Percentiles rank a stretch among this genome's conserved stretches.
Evolutionary conservation across 2,113 vertebrate species (phyloP).

Genomic region (Girardinichthys multiradiatus): DNA sequence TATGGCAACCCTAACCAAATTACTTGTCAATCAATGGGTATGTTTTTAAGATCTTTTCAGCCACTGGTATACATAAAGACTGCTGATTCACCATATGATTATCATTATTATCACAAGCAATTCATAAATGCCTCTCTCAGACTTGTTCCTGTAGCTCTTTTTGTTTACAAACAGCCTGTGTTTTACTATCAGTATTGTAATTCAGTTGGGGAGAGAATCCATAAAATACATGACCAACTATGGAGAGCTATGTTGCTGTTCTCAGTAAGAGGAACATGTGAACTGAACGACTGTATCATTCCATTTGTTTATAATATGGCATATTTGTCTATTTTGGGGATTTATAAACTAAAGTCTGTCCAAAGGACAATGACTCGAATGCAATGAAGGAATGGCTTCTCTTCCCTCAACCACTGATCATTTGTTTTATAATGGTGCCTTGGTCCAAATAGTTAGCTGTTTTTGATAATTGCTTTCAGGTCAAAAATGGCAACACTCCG

Average conservation of each 20-base stretch:
- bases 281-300: constrained; percentile 10
- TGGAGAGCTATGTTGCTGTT: constrained; percentile 19
- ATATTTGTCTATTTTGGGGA: constrained; percentile 18
- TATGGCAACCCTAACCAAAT: constrained; percentile 76
- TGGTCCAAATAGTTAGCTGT: constrained; percentile 83
- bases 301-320: constrained; percentile 7
- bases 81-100: constrained; percentile 76
- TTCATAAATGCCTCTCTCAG: constrained; percentile 41
- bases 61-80: constrained; percentile 72
- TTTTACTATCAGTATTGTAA: constrained; percentile 50
- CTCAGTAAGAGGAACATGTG: constrained; percentile 16
- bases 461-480: constrained; percentile 95
- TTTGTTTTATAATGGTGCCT: constrained; percentile 75
- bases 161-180: constrained; percentile 34
- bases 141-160: constrained; percentile 28
- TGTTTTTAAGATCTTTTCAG: constrained; percentile 12
- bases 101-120: constrained; percentile 46
- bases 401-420: constrained; percentile 71
- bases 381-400: constrained; percentile 71
- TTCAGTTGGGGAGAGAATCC: constrained; percentile 81
- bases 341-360: constrained; percentile 21
- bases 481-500: constrained; percentile 90
- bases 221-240: constrained; percentile 75
- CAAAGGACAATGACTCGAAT: constrained; percentile 37
- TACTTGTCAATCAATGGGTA: constrained; percentile 20